phyloP scores from a whole-genome alignment of 2,888 invertebrate genomes.

The Hydriomena furcata region DNA sequence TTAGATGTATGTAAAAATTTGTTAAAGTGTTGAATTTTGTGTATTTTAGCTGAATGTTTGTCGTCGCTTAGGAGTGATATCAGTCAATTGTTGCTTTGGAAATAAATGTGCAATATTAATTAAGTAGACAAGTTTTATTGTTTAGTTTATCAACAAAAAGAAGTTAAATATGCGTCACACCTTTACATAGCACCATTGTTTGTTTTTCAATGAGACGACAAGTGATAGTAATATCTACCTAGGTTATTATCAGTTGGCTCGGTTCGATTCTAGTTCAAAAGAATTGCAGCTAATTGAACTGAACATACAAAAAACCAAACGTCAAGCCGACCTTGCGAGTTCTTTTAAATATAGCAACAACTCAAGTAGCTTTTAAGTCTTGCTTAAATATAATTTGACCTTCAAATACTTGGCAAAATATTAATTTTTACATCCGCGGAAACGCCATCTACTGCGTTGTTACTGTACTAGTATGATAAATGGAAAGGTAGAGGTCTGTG shows the following conservation, averaged over 20 bases:
- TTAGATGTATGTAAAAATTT: constrained; percentile 38
- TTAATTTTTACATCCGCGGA: background rate
- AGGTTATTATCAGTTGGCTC: no score
- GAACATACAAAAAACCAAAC: no score
- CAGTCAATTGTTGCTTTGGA: constrained; percentile 51
- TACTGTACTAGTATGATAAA: background rate
- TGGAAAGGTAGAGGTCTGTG: no score
- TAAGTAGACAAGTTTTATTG: constrained; percentile 3
- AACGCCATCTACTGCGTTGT: constrained; percentile 9
- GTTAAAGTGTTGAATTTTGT: constrained; percentile 10
- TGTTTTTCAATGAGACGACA: background rate
- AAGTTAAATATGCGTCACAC: no score
- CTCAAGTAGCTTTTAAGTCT: constrained; percentile 3
- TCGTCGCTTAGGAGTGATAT: constrained; percentile 43
- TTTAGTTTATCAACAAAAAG: no score
- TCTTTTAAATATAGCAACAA: no score
- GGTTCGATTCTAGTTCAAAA: no score
- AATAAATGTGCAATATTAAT: constrained; percentile 34
- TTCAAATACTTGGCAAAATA: background rate
- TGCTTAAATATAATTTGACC: constrained; percentile 1
- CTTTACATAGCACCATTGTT: no score
- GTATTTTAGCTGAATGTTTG: constrained; percentile 38
- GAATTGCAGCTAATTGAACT: no score
- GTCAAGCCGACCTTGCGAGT: no score
- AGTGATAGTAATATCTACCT: no score